phyloP scores from a whole-genome alignment of 1,140 invertebrate species.

The Leptinotarsa defecta region DNA sequence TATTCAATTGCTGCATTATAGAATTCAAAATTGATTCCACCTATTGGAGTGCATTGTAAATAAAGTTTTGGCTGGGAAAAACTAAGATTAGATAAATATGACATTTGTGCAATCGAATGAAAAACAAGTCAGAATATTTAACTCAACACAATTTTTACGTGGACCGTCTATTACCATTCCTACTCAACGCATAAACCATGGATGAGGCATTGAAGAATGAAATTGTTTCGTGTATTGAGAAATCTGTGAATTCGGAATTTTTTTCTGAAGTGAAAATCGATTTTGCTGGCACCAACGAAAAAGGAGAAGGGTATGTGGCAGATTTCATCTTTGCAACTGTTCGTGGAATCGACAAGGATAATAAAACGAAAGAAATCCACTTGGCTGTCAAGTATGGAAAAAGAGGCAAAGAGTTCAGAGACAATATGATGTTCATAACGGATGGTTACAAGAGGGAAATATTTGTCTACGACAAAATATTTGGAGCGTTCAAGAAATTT shows the following conservation, averaged over 20 bases:
- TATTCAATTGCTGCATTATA: no score
- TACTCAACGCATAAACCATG: no score
- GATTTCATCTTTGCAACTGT: slow-evolving; percentile 37
- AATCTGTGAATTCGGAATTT: neutral
- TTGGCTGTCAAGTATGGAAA: slow-evolving; percentile 35
- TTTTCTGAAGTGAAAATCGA: neutral
- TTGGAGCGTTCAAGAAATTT: slow-evolving; percentile 11
- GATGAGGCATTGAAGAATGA: neutral
- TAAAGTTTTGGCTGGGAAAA: no score
- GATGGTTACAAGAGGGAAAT: slow-evolving; percentile 5
- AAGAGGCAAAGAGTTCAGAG: slow-evolving; percentile 19
- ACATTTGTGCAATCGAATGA: no score
- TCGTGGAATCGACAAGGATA: slow-evolving; percentile 20
- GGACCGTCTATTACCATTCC: no score
- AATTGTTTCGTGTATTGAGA: neutral
- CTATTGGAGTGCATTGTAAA: no score
- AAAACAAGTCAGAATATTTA: no score
- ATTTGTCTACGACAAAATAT: slow-evolving; percentile 14
- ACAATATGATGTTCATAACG: neutral
- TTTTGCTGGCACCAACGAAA: slow-evolving; percentile 28
- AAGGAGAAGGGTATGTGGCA: slow-evolving; percentile 31
- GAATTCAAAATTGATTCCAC: no score
- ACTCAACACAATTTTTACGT: no score
- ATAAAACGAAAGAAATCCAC: slow-evolving; percentile 22
- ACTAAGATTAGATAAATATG: no score